These are phyloP conservation scores for Sialis lutaria DNA, from an alignment of 2,888 invertebrate genomes.

Conservation along the genomic window DNA sequence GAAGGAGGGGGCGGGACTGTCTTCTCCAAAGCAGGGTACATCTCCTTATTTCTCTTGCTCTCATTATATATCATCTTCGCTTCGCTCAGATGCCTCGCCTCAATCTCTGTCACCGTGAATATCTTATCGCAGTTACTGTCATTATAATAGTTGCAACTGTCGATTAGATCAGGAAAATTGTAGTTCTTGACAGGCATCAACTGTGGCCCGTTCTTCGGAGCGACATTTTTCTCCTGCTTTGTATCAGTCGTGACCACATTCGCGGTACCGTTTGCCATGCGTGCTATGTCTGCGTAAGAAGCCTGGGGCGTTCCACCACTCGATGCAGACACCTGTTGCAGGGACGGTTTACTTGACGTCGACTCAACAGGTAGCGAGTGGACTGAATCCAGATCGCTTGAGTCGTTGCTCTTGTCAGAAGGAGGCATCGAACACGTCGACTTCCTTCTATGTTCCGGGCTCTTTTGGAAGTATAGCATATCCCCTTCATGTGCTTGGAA, in stretches of 20 bases:
- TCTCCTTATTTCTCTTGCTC: conserved; percentile 13
- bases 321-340: conserved; percentile 16
- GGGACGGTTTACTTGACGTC: conserved; percentile 11
- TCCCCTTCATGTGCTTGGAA: conserved; percentile 9
- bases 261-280: conserved; percentile 24
- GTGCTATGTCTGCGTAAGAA: conserved; percentile 73
- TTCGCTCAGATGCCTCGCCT: conserved; percentile 7
- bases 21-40: conserved; percentile 28
- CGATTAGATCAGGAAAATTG: conserved; percentile 34
- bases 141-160: conserved; percentile 30
- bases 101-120: conserved; percentile 4
- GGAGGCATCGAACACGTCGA: conserved; percentile 67
- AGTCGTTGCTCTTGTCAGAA: conserved; percentile 65
- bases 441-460: conserved; percentile 34
- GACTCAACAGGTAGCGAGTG: conserved; percentile 58
- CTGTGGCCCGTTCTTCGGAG: background rate
- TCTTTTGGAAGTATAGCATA: conserved; percentile 14
- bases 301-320: conserved; percentile 32
- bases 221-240: background rate
- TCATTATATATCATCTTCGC: conserved; percentile 5
- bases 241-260: background rate
- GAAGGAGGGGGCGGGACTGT: conserved; percentile 12
- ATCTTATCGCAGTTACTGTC: conserved; percentile 4
- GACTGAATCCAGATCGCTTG: conserved; percentile 69
- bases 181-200: conserved; percentile 17